Percentiles rank a stretch among this genome's conserved stretches.
These are phyloP conservation scores for Gymnogyps californianus DNA, from an alignment of 2,113 vertebrate genomes.

Conservation along the genomic window DNA sequence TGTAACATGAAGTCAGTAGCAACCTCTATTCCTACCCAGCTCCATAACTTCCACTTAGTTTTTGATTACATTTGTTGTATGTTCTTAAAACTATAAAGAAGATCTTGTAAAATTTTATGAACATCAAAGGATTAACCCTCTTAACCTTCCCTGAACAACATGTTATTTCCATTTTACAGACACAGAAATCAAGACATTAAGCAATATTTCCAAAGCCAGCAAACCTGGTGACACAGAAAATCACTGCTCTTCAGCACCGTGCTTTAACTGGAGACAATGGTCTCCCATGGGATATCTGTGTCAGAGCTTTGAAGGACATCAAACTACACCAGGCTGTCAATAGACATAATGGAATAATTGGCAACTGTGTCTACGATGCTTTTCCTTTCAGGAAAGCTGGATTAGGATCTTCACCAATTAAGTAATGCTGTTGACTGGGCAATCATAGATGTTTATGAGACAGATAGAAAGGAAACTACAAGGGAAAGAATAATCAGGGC, in stretches of 20 bases:
- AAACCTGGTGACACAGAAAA: background rate
- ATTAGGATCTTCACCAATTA: conserved; percentile 61
- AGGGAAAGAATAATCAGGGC: background rate
- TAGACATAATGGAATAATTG: conserved; percentile 60
- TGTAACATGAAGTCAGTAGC: background rate
- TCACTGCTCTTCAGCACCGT: background rate
- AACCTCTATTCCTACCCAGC: background rate
- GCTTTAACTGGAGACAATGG: conserved; percentile 11
- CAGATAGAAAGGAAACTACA: background rate
- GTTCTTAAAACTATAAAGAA: background rate
- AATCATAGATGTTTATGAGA: conserved; percentile 37
- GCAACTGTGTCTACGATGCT: conserved; percentile 4
- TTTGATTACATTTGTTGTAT: background rate
- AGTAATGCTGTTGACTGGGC: conserved; percentile 24
- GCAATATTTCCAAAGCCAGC: conserved; percentile 13
- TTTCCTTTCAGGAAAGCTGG: conserved; percentile 41
- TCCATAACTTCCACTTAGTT: background rate
- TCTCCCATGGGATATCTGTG: conserved; percentile 38
- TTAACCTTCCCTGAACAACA: background rate
- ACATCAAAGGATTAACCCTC: background rate
- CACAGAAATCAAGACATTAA: conserved; percentile 1
- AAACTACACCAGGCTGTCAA: conserved; percentile 39
- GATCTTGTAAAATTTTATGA: conserved; percentile 12
- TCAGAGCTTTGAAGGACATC: conserved; percentile 61
- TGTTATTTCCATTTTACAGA: conserved; percentile 13